Evolutionary conservation across 2,888 invertebrate genomes (phyloP).

Genomic region (Aphrophora alni): DNA sequence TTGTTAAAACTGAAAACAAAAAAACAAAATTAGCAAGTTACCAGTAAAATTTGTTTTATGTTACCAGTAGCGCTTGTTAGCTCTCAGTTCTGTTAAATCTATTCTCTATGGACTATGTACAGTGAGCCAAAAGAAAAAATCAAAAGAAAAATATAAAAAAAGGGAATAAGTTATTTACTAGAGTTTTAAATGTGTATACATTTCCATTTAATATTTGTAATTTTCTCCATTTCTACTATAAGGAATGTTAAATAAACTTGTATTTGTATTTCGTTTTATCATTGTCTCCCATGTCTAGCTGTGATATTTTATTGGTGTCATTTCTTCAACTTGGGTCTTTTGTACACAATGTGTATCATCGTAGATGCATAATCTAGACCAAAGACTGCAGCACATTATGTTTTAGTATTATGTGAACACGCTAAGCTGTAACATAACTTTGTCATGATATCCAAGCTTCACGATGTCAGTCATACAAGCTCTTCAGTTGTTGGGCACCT

Average conservation of each 20-base stretch:
- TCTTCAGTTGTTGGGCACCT: too few relatives aligned
- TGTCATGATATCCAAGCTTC: too few relatives aligned
- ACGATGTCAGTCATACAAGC: too few relatives aligned
- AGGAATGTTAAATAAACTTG: not conserved
- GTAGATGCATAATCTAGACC: too few relatives aligned
- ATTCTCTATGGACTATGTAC: not conserved
- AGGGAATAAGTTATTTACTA: not conserved
- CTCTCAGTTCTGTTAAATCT: not conserved
- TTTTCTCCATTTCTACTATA: not conserved
- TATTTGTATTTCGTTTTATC: not conserved
- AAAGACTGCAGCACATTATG: too few relatives aligned
- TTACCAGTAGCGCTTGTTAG: not conserved
- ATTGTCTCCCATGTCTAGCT: not conserved
- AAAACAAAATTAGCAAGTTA: not conserved
- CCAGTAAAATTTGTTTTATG: not conserved
- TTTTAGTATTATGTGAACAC: too few relatives aligned
- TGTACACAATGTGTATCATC: too few relatives aligned
- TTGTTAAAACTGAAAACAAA: not conserved
- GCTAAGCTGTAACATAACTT: too few relatives aligned
- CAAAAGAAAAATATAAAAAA: not conserved
- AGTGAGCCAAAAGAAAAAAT: not conserved
- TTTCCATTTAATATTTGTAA: conserved; percentile 5
- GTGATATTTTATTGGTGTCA: too few relatives aligned
- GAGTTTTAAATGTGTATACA: not conserved
- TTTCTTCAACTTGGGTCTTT: too few relatives aligned